A percentile compares a stretch with the other conserved stretches of the same genome.
These are phyloP conservation scores for Orthosia gothica DNA, from an alignment of 2,888 invertebrate genomes.

Conservation along the genomic window DNA sequence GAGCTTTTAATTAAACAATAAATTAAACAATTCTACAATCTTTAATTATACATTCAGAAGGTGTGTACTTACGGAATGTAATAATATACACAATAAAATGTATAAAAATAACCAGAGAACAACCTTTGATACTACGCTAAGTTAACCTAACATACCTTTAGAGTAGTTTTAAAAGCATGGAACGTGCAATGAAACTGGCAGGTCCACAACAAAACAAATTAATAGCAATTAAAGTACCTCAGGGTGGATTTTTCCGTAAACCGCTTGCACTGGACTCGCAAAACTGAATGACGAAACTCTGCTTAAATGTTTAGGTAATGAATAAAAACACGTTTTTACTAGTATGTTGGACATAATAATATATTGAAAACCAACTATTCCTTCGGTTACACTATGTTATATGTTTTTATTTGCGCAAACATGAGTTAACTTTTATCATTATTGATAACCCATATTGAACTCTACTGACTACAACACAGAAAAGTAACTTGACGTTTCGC, in stretches of 20 bases:
- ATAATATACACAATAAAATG: constrained; percentile 13
- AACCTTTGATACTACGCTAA: not conserved
- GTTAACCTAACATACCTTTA: constrained; percentile 55
- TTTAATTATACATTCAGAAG: not conserved
- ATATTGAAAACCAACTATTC: constrained; percentile 60
- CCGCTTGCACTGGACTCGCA: constrained; percentile 64
- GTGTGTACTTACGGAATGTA: constrained; percentile 53
- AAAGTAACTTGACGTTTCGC: constrained; percentile 69
- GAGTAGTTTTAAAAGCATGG: constrained; percentile 28
- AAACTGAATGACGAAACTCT: constrained; percentile 67
- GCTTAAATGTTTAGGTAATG: constrained; percentile 70
- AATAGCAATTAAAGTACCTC: constrained; percentile 73
- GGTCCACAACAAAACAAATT: constrained; percentile 51
- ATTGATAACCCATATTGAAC: constrained; percentile 89
- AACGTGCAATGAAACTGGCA: constrained; percentile 8
- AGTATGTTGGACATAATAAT: constrained; percentile 81
- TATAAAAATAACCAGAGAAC: constrained; percentile 10
- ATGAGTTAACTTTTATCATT: constrained; percentile 77
- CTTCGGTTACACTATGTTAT: constrained; percentile 65
- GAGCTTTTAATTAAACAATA: not conserved
- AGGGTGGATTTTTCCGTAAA: constrained; percentile 80
- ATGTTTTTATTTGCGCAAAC: constrained; percentile 75
- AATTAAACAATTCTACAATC: constrained; percentile 1
- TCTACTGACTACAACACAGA: constrained; percentile 66
- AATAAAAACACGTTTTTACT: constrained; percentile 75